Evolutionary conservation across 2,888 invertebrate species (phyloP), one percentile per base, ranked within the genome.

Genomic region (Eudasyphora cyanicolor): DNA sequence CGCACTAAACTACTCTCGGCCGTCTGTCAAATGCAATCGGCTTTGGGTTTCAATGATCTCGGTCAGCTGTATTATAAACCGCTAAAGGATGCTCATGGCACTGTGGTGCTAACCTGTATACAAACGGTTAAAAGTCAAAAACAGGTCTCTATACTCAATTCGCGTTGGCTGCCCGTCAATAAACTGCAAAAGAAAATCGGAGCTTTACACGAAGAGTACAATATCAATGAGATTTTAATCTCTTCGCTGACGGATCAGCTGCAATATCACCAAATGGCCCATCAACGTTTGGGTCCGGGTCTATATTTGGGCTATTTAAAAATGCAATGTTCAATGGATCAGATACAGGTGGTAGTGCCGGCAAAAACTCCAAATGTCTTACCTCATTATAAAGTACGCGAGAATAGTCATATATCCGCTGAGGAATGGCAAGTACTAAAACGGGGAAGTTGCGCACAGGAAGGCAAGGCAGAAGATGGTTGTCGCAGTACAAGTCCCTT

Each of bases 361-460:
- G 95, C 96, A 75, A 96, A 97, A 89, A 95, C 97, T 1, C 99
- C 99, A 4, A 99, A 98, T 91, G 97, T 98, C 87, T 94, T 99
- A 86, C 99, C 99, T 0, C 97, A 98, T 91, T 96, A 96, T 85
- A 97, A 97, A 91, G 95, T 99, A 45, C 93, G 99, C 82, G 97
- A 98, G 87, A 99, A 99, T 93, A 97, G 98, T 0, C 98, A 99
- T 90, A 97, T 99, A 0, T 98, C 98, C 14, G 96, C 96, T 29
- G 99, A 99, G 90, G 99, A 99, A 92, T 99, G 99, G 99, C 96
- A 97, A 87, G 97, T 97, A 91, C 93, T 99, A 14, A 96, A 95
- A 89, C 94, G 93, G 24, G 93, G 93, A 54, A 62, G 94, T 94
- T 0, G 93, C 14, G 92, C 21, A 91, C 10, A 35, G 27, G 29